phyloP scores from a whole-genome alignment of 2,797 vertebrate species.

The Eurystomus glaucurus region DNA sequence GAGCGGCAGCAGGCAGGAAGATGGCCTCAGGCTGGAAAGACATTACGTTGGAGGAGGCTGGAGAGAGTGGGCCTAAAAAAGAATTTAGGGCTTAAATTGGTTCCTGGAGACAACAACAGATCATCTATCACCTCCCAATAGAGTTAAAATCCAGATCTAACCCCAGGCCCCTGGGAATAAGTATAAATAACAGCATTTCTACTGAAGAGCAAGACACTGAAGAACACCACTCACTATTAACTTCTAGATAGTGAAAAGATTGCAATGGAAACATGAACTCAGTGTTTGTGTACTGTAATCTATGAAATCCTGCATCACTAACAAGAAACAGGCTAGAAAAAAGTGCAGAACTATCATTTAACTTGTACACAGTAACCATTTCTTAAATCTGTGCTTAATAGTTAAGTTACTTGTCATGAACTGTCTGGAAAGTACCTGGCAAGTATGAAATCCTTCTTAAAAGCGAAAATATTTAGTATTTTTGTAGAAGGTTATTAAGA shows the following conservation, averaged over 20 bases:
- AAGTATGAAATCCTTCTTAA: background rate
- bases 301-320: background rate
- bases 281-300: background rate
- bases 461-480: background rate
- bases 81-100: background rate
- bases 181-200: background rate
- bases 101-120: conserved; percentile 1
- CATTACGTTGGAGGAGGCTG: background rate
- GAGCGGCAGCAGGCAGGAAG: background rate
- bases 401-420: background rate
- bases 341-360: background rate
- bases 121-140: background rate
- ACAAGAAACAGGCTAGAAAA: background rate
- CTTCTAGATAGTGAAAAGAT: background rate
- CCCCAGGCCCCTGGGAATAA: background rate
- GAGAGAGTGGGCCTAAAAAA: background rate
- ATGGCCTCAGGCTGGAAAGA: background rate
- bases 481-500: background rate
- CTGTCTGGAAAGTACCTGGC: background rate
- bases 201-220: background rate
- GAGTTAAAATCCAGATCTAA: background rate
- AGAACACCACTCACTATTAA: background rate
- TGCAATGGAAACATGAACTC: background rate
- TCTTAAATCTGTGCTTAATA: background rate
- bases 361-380: background rate